phyloP scores from a whole-genome alignment of 1,140 invertebrate species.

The Delia radicum region DNA sequence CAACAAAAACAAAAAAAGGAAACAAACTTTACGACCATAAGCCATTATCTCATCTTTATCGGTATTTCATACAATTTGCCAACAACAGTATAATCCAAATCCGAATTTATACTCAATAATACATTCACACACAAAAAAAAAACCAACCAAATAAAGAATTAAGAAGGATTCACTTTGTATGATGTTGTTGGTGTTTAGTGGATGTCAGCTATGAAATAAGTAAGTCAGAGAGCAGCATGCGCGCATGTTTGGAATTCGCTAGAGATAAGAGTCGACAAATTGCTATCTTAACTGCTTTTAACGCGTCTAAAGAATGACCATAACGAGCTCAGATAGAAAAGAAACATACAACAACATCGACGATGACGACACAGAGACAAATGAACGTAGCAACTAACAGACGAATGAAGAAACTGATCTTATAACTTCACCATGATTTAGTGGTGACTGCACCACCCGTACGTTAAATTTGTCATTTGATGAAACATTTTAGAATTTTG shows the following conservation, averaged over 20 bases:
- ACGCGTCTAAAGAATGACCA: constrained; percentile 1
- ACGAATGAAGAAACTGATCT: neutral
- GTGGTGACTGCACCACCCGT: neutral
- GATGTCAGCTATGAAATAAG: constrained; percentile 12
- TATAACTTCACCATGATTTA: constrained; percentile 13
- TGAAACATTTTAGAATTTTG: no score
- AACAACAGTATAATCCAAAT: neutral
- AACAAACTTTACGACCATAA: constrained; percentile 12
- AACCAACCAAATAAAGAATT: neutral
- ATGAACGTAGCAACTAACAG: neutral
- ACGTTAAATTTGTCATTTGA: neutral
- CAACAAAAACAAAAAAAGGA: constrained; percentile 2
- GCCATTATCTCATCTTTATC: constrained; percentile 21
- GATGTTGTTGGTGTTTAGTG: neutral
- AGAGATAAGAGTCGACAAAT: constrained; percentile 23
- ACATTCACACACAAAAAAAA: neutral
- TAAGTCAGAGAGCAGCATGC: constrained; percentile 23
- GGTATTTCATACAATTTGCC: constrained; percentile 23
- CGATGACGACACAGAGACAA: neutral
- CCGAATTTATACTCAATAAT: neutral
- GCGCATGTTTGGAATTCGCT: constrained; percentile 19
- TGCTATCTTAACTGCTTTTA: constrained; percentile 24
- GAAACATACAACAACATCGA: neutral
- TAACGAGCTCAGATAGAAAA: neutral
- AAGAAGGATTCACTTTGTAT: neutral